Evolutionary conservation across 2,113 vertebrate species (phyloP), one percentile per base, ranked within the genome.

Genomic region (Eulacestoma nigropectus): DNA sequence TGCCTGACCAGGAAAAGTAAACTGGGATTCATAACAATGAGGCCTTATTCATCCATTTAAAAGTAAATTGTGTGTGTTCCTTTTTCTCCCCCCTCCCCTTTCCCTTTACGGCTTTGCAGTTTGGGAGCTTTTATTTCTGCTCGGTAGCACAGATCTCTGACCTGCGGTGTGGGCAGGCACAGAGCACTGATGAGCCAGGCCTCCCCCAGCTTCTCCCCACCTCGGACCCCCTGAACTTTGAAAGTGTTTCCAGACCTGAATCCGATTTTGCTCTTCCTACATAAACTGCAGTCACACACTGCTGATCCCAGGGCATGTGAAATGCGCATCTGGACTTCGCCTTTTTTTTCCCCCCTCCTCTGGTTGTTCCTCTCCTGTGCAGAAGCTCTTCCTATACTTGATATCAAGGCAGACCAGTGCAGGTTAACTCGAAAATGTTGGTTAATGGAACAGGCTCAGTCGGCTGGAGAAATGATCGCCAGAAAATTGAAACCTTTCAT

Each of bases 1-100:
- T 96, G 97, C 96, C 97, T 97, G 93, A 98, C 95, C 87, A 96
- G 97, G 92, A 97, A 98, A 98, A 98, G 97, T 97, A 98, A 98
- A 98, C 90, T 97, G 93, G 93, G 91, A 97, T 97, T 96, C 94
- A 81, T 97, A 98, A 98, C 97, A 98, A 97, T 97, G 97, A 97
- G 81, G 88, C 91, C 95, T 97, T 98, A 95, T 98, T 97, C 97
- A 97, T 97, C 95, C 95, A 93, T 97, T 97, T 87, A 84, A 94
- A 96, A 97, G 94, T 87, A 96, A 96, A 96, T 95, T 93, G 94
- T 91, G 50, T 87, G 75, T 86, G 95, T 97, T 95, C 78, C 74
- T 90, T 96, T 73, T 84, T 84, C 93, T 37, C 26, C 50, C 22
- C 35, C 47, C 56, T 46, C 23, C 53, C 29, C 65, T 87, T 90